Evolutionary conservation across 2,888 invertebrate species (phyloP), one percentile per base, ranked within the genome.

Genomic region (Leucozona laternaria): DNA sequence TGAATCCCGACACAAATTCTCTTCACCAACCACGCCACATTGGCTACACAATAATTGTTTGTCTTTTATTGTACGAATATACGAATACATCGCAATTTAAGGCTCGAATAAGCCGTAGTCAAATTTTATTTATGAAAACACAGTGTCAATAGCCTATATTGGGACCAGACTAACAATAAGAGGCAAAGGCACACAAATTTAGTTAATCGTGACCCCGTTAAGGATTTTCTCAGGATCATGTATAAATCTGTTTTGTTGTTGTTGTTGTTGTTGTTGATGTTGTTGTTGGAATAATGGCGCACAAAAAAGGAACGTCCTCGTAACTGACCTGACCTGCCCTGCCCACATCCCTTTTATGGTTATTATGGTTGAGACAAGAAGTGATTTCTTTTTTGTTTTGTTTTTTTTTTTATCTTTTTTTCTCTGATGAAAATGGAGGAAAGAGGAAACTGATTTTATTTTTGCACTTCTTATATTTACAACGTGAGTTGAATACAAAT

Each of bases 401-500:
- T 40, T 15, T 43, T 15, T n/a, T n/a, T 43, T 2, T 15, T 28
- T 45, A 25, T n/a, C n/a, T 8, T 43, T 17, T 8, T 22, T 15
- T 13, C 8, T n/a, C n/a, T 13, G 11, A 43, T 31, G 45, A 10
- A 43, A 45, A 22, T 64, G 28, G 31, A 13, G 34, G 50, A n/a
- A 7, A 31, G 37, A 11, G 4, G 64, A 6, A 55, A 70, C 70
- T 55, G 57, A 78, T 79, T 83, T 70, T 64, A 40, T 58, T 78
- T 62, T 73, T 40, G 48, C 77, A 68, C 66, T 48, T 45, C 20
- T 4, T n/a, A n/a, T n/a, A 0, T 4, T 11, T 4, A 34, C 17
- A 50, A 72, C 79, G 83, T 83, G 83, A 55, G 17, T 8, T 34
- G 83, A 79, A 70, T 83, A 60, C 55, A 48, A 55, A 58, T 17